phyloP scores from a whole-genome alignment of 2,113 vertebrate species.

The Eurypyga helias region DNA sequence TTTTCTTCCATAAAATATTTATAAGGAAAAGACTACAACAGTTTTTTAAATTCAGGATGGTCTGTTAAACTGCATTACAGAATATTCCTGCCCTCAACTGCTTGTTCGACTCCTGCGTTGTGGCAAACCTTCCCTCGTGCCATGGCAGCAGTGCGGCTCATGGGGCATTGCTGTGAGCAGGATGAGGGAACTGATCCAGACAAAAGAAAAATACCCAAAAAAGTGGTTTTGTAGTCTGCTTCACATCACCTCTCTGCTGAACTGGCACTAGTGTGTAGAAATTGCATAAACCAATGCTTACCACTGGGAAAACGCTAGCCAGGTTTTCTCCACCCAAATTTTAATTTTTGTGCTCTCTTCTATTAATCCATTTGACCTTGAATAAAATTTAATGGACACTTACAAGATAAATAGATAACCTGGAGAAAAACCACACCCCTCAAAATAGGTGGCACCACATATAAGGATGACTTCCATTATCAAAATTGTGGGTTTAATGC shows the following conservation, averaged over 20 bases:
- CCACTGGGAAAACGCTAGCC: background rate
- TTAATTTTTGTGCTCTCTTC: background rate
- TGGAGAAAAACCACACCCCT: background rate
- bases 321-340: background rate
- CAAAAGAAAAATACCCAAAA: background rate
- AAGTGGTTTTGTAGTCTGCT: background rate
- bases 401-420: background rate
- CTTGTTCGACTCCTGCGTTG: background rate
- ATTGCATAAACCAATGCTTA: fast-evolving
- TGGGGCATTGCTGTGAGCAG: background rate
- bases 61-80: background rate
- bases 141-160: background rate
- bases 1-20: background rate
- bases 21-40: background rate
- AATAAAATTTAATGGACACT: background rate
- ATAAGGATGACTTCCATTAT: background rate
- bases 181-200: background rate
- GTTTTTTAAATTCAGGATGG: background rate
- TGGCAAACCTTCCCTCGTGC: background rate
- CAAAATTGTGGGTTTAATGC: background rate
- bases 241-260: background rate
- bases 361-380: background rate
- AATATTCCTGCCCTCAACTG: background rate
- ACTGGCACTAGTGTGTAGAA: background rate
- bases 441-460: background rate